Base-by-base conservation (phyloP, 2,797 vertebrate genomes). In the Tragopan temminckii region DNA sequence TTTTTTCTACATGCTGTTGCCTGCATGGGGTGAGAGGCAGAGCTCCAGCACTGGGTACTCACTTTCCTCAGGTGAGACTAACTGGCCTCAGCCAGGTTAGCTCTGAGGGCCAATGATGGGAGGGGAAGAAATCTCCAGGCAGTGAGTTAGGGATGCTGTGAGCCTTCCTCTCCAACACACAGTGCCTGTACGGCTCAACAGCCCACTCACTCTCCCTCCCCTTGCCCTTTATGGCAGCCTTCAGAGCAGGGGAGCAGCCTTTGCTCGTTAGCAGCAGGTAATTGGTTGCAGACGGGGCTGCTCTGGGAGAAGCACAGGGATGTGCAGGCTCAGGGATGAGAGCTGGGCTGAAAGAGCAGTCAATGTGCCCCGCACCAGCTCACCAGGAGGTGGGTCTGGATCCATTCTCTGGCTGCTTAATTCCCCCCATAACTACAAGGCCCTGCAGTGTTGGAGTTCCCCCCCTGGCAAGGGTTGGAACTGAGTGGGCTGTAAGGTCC, bases 161-260 rank as follows among this genome's bases (percentile, higher is more conserved):
- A 85, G 50, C 64, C 59, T 89, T 64, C 24, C n/a, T 67, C 29
- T 66, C 27, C 43, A 33, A 66, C 36, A 43, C 53, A 13, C 53
- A 24, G 70, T 57, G 59, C 46, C 80, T 27, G n/a, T n/a, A 35
- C 12, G 20, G 46, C 53, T 71, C 4, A 0, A 16, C 59, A 80
- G 35, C 53, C 40, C 53, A 42, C 38, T 71, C 0, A 0, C 24
- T 57, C 29, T 69, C 8, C 90, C 63, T 80, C 45, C 35, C 35
- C 21, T 42, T 76, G 57, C 35, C 76, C 71, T 57, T 62, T 38
- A 5, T 72, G 1, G 1, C 15, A 2, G 0, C 58, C 3, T 0
- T 27, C 1, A 1, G 36, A 0, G 1, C 1, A 0, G 9, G 59
- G 64, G 29, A 81, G 14, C n/a, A 29, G 36, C 40, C 48, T 64